phyloP scores from a whole-genome alignment of 2,888 invertebrate species.

The Linnaemya vulpina region DNA sequence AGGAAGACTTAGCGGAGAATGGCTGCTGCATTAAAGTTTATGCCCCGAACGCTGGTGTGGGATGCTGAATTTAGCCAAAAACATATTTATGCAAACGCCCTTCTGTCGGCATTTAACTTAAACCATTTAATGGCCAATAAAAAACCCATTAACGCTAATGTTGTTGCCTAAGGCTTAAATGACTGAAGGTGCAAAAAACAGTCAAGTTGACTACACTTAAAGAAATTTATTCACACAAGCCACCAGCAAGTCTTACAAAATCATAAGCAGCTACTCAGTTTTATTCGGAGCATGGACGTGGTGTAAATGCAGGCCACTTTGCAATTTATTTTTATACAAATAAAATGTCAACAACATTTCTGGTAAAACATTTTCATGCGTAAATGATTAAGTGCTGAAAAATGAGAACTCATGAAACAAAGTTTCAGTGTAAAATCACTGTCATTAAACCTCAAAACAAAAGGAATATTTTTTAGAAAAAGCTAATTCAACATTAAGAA shows the following conservation, averaged over 20 bases:
- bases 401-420: background rate
- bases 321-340: no score
- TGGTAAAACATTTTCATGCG: no score
- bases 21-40: constrained; percentile 14
- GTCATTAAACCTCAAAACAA: constrained; percentile 53
- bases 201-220: constrained; percentile 35
- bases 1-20: constrained; percentile 40
- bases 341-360: no score
- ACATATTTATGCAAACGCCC: constrained; percentile 62
- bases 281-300: no score
- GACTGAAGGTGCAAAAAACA: constrained; percentile 41
- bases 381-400: background rate
- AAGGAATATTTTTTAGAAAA: constrained; percentile 26
- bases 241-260: no score
- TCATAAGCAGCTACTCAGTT: no score
- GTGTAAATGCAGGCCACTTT: no score
- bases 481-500: constrained; percentile 22
- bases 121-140: constrained; percentile 83
- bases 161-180: constrained; percentile 73
- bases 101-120: constrained; percentile 72
- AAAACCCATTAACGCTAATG: constrained; percentile 82
- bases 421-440: constrained; percentile 37
- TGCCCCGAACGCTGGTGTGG: background rate
- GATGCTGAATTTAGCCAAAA: constrained; percentile 27
- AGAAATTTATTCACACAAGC: constrained; percentile 11